phyloP scores from a whole-genome alignment of 2,113 vertebrate species.

The Cichladusa arquata region DNA sequence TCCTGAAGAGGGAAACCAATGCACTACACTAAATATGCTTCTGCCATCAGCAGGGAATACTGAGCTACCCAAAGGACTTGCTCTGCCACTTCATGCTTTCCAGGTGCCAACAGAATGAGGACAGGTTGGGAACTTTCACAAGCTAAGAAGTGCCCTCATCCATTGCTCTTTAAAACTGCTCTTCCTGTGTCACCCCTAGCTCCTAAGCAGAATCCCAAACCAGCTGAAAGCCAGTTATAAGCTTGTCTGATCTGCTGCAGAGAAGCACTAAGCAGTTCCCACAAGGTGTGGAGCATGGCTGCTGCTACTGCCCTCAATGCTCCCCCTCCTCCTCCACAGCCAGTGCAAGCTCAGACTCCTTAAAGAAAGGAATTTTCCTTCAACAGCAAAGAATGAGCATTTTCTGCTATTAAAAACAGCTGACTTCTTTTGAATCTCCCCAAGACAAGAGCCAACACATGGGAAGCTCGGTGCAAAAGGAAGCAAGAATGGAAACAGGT shows the following conservation, averaged over 20 bases:
- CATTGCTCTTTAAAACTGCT: neutral
- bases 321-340: neutral
- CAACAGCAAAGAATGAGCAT: neutral
- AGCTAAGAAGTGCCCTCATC: neutral
- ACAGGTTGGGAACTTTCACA: neutral
- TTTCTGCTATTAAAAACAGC: neutral
- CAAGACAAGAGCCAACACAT: neutral
- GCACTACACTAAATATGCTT: neutral
- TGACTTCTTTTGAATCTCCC: neutral
- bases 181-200: neutral
- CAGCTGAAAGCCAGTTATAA: neutral
- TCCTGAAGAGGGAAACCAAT: neutral
- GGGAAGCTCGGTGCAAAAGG: neutral
- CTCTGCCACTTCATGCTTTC: neutral
- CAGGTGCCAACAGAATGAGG: neutral
- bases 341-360: neutral
- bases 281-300: neutral
- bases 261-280: neutral
- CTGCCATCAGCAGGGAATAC: neutral
- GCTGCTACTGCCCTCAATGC: neutral
- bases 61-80: neutral
- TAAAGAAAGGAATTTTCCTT: neutral
- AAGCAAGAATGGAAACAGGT: neutral
- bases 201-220: neutral
- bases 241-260: neutral